A percentile compares a stretch with the other conserved stretches of the same genome.
Evolutionary conservation across 2,797 vertebrate species (phyloP).

Genomic region (Triplophysa yarkandensis): DNA sequence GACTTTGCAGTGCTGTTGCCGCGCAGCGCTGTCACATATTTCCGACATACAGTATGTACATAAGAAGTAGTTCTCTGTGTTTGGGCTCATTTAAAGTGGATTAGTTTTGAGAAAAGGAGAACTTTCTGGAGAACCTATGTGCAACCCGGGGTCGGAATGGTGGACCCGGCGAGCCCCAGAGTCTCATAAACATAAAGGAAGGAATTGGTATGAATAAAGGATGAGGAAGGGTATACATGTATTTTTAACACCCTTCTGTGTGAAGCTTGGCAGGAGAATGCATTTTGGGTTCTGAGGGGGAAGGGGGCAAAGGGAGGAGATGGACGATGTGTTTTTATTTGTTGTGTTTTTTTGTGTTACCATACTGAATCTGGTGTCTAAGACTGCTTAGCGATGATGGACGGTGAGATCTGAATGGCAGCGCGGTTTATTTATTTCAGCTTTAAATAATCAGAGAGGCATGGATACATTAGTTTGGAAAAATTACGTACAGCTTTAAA

Average conservation of each 20-base stretch:
- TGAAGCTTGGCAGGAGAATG: constrained; percentile 78
- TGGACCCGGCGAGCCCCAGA: constrained; percentile 69
- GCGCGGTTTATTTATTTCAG: not conserved
- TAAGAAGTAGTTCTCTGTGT: constrained; percentile 56
- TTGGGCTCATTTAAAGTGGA: constrained; percentile 68
- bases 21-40: constrained; percentile 48
- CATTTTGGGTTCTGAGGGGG: constrained; percentile 53
- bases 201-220: constrained; percentile 79
- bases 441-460: not conserved
- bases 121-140: constrained; percentile 68
- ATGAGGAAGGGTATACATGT: constrained; percentile 82
- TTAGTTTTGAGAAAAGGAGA: constrained; percentile 75
- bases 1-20: constrained; percentile 1
- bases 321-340: constrained; percentile 51
- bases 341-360: constrained; percentile 62
- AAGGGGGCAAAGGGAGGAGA: constrained; percentile 51
- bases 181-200: constrained; percentile 82
- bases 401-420: not conserved
- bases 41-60: constrained; percentile 57
- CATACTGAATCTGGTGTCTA: constrained; percentile 35
- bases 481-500: too few species aligned
- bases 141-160: constrained; percentile 70
- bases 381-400: constrained; percentile 3
- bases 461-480: too few species aligned
- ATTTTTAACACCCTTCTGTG: constrained; percentile 78